Percentiles rank a stretch among this genome's conserved stretches.
Conservation (phyloP, 2,888 invertebrate species). For the Hyppa rectilinea region DNA sequence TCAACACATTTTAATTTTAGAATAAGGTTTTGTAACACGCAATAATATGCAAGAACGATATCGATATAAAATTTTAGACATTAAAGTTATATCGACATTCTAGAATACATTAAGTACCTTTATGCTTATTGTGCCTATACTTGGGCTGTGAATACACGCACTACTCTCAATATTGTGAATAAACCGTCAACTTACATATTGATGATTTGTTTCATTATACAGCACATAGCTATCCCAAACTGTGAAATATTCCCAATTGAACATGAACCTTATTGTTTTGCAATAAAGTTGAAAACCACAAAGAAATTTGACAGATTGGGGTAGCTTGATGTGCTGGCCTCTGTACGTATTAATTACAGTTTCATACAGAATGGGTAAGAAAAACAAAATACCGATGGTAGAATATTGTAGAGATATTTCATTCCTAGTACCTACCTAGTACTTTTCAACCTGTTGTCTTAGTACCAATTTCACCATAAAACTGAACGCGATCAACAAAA, state of each 20-base stretch:
- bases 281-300: no score
- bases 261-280: no score
- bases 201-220: no score
- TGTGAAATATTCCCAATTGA: no score
- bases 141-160: constrained; percentile 5
- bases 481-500: no score
- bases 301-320: no score
- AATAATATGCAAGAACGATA: constrained; percentile 13
- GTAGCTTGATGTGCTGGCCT: no score
- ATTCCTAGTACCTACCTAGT: neutral
- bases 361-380: neutral
- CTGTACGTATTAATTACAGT: no score
- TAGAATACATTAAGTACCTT: neutral
- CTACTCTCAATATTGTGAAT: neutral
- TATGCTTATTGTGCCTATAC: neutral
- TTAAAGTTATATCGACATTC: constrained; percentile 13
- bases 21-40: neutral
- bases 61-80: constrained; percentile 13
- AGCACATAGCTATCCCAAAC: no score
- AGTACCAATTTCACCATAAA: no score
- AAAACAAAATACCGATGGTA: neutral
- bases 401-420: no score
- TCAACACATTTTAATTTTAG: neutral
- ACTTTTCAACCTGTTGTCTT: neutral
- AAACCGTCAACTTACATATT: no score